Percentiles rank a stretch among this genome's conserved stretches.
phyloP scores from a whole-genome alignment of 2,113 vertebrate genomes.

The Ahaetulla prasina region DNA sequence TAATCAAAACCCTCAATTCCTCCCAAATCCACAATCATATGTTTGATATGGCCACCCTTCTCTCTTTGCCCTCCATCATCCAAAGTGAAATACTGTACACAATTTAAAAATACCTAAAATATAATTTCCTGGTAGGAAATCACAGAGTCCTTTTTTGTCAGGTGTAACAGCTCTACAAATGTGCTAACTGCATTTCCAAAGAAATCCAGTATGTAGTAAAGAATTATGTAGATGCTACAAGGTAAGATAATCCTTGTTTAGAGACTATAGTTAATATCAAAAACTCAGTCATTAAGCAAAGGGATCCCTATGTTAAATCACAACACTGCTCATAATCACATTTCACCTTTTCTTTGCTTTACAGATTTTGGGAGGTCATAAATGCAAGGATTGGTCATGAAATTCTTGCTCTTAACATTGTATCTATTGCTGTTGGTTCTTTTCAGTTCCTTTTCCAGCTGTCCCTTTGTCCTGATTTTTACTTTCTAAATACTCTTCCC shows the following conservation, averaged over 20 bases:
- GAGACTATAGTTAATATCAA: not conserved
- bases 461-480: not conserved
- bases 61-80: not conserved
- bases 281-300: not conserved
- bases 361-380: not conserved
- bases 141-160: not conserved
- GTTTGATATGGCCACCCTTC: not conserved
- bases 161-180: not conserved
- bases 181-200: not conserved
- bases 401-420: not conserved
- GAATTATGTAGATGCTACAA: not conserved
- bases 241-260: not conserved
- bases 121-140: not conserved
- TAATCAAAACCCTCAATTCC: not conserved
- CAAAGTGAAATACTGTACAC: not conserved
- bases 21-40: not conserved
- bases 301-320: not conserved
- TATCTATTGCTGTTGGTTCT: not conserved
- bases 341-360: not conserved
- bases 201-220: not conserved
- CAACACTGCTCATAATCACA: not conserved
- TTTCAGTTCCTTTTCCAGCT: not conserved
- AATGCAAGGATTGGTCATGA: not conserved
- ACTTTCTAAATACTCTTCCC: not conserved
- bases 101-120: not conserved